Evolutionary conservation across 2,797 vertebrate genomes (phyloP), one percentile per base, ranked within the genome.

Genomic region (Borostomias antarcticus): DNA sequence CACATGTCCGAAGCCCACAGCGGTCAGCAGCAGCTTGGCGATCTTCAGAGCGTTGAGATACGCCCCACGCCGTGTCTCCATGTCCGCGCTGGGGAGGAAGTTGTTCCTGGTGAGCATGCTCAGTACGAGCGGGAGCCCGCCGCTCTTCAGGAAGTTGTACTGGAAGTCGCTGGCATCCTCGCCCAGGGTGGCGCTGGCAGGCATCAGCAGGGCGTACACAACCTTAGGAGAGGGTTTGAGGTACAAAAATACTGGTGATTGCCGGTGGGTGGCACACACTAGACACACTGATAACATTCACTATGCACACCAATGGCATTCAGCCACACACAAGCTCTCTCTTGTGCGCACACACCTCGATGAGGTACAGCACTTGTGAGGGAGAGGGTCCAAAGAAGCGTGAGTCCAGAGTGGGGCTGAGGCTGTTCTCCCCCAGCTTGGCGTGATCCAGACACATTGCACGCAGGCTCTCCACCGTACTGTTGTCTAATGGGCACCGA

Each of bases 81-180:
- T 98, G 85, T 99, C 97, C 11, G 97, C 96, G 29, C 95, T 97
- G 76, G 96, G 97, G 79, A 99, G 93, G 85, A 99, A 99, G 90
- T 99, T 99, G 92, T 99, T 99, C 87, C 98, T 93, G 51, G 97
- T 98, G 82, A 99, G 95, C 97, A 99, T 98, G 89, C 96, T 98
- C 89, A 99, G 75, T 33, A 99, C 96, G 73, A 99, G 92, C 58
- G 96, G 96, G 60, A 99, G 90, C 45, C 98, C 98, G 50, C 97
- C 97, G 23, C 98, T 99, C 90, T 98, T 98, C 73, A 98, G 85
- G 85, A 99, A 99, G 89, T 99, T 98, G 86, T 95, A 98, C 45
- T 99, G 98, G 89, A 99, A 99, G 82, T 99, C 98, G 65, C 95
- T 96, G 66, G 98, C 97, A 53, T 99, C 98, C 85, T 99, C 98